Evolutionary conservation across 2,113 vertebrate genomes (phyloP).

Genomic region (Neodontobutis hainanensis): DNA sequence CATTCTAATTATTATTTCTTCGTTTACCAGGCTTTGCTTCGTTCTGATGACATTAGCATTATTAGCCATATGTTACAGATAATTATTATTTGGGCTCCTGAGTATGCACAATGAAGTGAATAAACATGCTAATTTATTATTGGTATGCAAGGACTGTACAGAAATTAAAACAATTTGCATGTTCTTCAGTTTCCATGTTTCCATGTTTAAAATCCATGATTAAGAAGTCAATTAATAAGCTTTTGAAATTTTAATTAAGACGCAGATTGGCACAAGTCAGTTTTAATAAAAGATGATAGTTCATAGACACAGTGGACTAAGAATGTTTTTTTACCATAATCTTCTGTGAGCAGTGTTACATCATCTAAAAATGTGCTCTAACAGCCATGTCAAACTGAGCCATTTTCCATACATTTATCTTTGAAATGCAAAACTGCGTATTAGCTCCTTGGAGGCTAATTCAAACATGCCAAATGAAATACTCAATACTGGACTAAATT

Average conservation of each 20-base stretch:
- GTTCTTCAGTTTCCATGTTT: conserved; percentile 15
- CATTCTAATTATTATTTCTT: conserved; percentile 70
- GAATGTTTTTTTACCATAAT: conserved; percentile 29
- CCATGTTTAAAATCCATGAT: not conserved
- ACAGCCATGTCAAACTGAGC: conserved; percentile 18
- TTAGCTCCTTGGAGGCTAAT: conserved; percentile 33
- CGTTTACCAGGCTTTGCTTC: conserved; percentile 55
- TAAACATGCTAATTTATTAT: not conserved
- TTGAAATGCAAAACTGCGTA: conserved; percentile 42
- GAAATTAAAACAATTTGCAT: conserved; percentile 19
- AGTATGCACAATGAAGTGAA: conserved; percentile 30
- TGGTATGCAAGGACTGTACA: conserved; percentile 9
- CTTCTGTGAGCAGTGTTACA: conserved; percentile 20
- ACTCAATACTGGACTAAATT: conserved; percentile 3
- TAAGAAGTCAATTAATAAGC: not conserved
- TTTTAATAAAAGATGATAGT: conserved; percentile 15
- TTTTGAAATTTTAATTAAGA: conserved; percentile 30
- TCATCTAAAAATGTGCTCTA: conserved; percentile 43
- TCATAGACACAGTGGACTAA: conserved; percentile 4
- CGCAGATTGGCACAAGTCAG: conserved; percentile 22
- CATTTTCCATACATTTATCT: conserved; percentile 46
- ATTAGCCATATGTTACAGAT: conserved; percentile 56
- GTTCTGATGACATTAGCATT: conserved; percentile 60
- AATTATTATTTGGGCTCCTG: conserved; percentile 43
- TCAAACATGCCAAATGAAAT: conserved; percentile 33